Evolutionary conservation across 2,113 vertebrate genomes (phyloP), one percentile per base, ranked within the genome.

Genomic region (Cromileptes altivelis): DNA sequence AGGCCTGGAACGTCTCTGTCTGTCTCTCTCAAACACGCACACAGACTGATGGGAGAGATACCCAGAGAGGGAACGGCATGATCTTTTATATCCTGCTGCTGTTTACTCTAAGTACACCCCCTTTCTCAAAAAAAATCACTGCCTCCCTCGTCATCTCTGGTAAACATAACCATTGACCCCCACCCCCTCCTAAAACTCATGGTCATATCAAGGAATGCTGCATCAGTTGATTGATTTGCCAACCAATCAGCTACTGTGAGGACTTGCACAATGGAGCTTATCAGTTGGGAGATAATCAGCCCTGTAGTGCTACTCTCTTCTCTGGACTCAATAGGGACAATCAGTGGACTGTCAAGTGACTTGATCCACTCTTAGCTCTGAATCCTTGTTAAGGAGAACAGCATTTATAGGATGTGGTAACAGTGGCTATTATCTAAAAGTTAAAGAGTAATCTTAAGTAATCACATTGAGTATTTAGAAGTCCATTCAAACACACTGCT

Each of bases 121-220:
- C 27, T 17, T 49, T 21, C 14, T 13, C 21, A 55, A 47, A 77
- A 60, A 63, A 80, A 47, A 52, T 61, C 3, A 12, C 55, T 25
- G 27, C 23, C 42, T 33, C 21, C 83, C 58, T 30, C 30, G 0
- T 30, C 30, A 52, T 11, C 27, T 9, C 61, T 37, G 27, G 70
- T 75, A 89, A 93, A 93, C 67, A 93, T 67, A 53, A 93, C 87
- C 93, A 52, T 86, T 87, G 86, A 81, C 61, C 89, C 57, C 8
- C 27, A 4, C 52, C 23, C 63, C 15, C 13, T 69, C 23, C 8
- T 9, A 7, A 67, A 72, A 69, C 49, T 37, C 4, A 67, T 4
- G 1, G 18, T 6, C 76, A 6, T 57, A 12, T 67, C 9, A 3
- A 6, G 15, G 37, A 70, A 15, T 67, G 47, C 47, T 50, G 10